These are phyloP conservation scores for Pygoscelis adeliae DNA, from an alignment of 2,113 vertebrate genomes.

Conservation along the genomic window DNA sequence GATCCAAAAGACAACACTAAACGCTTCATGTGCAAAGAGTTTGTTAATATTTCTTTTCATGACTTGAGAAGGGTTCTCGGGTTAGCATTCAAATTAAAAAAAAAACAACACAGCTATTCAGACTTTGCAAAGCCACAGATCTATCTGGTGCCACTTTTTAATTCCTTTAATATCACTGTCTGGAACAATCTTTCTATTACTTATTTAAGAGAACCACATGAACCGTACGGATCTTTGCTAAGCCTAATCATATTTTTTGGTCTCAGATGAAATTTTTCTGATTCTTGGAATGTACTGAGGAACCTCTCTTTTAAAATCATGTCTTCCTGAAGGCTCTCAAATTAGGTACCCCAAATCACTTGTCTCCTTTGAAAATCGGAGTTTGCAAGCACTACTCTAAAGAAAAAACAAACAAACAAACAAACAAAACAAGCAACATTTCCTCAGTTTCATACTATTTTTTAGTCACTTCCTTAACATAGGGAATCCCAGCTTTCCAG, in stretches of 20 bases:
- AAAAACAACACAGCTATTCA: background rate
- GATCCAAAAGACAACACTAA: conserved; percentile 42
- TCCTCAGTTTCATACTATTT: background rate
- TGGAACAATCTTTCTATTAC: background rate
- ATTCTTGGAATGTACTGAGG: background rate
- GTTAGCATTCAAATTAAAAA: background rate
- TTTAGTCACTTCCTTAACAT: background rate
- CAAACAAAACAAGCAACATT: background rate
- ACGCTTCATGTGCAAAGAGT: background rate
- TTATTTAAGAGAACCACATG: background rate
- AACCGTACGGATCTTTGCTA: background rate
- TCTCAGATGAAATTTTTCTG: background rate
- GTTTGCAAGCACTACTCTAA: background rate
- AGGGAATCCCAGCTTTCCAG: background rate
- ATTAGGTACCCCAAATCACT: background rate
- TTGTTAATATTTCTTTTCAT: background rate
- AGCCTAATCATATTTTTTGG: background rate
- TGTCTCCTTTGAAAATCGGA: background rate
- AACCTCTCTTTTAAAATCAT: background rate
- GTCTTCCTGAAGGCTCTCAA: background rate
- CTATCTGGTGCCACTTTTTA: background rate
- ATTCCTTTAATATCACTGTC: background rate
- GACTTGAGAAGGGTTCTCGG: background rate
- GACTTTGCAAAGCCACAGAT: background rate
- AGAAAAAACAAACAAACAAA: background rate